phyloP scores from a whole-genome alignment of 1,140 invertebrate genomes.

The Drepana arcuata region DNA sequence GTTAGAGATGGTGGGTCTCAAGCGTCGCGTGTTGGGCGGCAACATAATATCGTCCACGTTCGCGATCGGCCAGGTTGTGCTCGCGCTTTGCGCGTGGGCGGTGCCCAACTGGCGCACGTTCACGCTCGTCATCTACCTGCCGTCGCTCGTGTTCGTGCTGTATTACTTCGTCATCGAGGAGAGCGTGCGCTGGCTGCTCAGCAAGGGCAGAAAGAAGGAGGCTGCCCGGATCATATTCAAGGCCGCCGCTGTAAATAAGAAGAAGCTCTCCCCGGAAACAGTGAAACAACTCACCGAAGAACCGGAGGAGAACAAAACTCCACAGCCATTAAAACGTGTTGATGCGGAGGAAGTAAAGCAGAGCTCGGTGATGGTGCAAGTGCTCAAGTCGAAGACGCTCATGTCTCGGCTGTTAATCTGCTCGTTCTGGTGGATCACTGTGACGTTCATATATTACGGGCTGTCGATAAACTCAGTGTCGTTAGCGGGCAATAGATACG shows the following conservation, averaged over 20 bases:
- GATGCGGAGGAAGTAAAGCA: slow-evolving; percentile 2
- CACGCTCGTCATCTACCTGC: slow-evolving; percentile 78
- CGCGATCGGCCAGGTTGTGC: slow-evolving; percentile 79
- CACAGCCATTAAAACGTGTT: slow-evolving; percentile 2
- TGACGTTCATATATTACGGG: slow-evolving; percentile 85
- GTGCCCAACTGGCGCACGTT: slow-evolving; percentile 81
- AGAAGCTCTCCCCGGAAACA: slow-evolving; percentile 40
- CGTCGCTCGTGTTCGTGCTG: slow-evolving; percentile 76
- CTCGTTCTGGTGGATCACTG: slow-evolving; percentile 82
- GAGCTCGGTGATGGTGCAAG: slow-evolving; percentile 39
- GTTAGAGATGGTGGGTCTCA: slow-evolving; percentile 83
- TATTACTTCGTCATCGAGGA: slow-evolving; percentile 77
- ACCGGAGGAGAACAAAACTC: slow-evolving; percentile 8
- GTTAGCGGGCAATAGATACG: slow-evolving; percentile 73
- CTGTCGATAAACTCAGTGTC: slow-evolving; percentile 37
- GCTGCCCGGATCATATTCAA: slow-evolving; percentile 75
- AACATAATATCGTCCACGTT: slow-evolving; percentile 80
- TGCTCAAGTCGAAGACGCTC: slow-evolving; percentile 73
- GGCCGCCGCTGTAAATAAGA: slow-evolving; percentile 77
- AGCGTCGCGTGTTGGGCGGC: slow-evolving; percentile 79
- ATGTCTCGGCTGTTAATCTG: slow-evolving; percentile 76
- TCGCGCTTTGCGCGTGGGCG: slow-evolving; percentile 79
- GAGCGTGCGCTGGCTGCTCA: slow-evolving; percentile 72
- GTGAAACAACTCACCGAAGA: slow-evolving; percentile 40
- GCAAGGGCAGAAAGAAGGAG: slow-evolving; percentile 78